Evolutionary conservation across 2,888 invertebrate species (phyloP).

Genomic region (Lamellibrachia columna): DNA sequence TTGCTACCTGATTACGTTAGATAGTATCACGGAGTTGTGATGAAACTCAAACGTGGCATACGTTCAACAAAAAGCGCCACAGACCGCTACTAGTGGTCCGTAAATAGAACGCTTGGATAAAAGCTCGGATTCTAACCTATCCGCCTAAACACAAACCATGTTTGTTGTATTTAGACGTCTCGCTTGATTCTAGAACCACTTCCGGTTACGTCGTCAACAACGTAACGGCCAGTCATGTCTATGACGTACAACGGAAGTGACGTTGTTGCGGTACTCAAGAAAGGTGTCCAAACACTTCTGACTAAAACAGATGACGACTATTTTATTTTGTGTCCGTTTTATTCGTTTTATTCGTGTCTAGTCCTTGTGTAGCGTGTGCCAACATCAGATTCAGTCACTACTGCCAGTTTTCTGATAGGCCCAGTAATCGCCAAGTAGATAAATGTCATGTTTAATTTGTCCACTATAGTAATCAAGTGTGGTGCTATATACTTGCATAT

Average conservation of each 20-base stretch:
- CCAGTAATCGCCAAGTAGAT: too few relatives aligned
- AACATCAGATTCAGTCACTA: not conserved
- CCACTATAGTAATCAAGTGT: not conserved
- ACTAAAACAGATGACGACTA: too few relatives aligned
- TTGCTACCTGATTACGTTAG: too few relatives aligned
- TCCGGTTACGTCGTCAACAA: not conserved
- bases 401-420: too few relatives aligned
- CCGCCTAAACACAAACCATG: not conserved
- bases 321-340: too few relatives aligned
- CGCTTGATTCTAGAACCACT: not conserved
- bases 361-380: not conserved
- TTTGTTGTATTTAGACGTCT: not conserved
- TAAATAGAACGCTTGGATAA: too few relatives aligned
- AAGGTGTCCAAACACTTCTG: too few relatives aligned
- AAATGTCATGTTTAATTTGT: not conserved
- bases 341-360: not conserved
- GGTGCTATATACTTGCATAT: not conserved
- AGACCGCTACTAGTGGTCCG: too few relatives aligned
- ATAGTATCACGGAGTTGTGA: too few relatives aligned
- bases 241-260: not conserved
- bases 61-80: too few relatives aligned
- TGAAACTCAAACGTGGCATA: too few relatives aligned
- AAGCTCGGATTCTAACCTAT: not conserved
- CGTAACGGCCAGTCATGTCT: not conserved
- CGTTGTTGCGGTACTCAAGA: not conserved